These are phyloP conservation scores for Bimastos eiseni DNA, from an alignment of 2,888 invertebrate genomes.

Conservation along the genomic window DNA sequence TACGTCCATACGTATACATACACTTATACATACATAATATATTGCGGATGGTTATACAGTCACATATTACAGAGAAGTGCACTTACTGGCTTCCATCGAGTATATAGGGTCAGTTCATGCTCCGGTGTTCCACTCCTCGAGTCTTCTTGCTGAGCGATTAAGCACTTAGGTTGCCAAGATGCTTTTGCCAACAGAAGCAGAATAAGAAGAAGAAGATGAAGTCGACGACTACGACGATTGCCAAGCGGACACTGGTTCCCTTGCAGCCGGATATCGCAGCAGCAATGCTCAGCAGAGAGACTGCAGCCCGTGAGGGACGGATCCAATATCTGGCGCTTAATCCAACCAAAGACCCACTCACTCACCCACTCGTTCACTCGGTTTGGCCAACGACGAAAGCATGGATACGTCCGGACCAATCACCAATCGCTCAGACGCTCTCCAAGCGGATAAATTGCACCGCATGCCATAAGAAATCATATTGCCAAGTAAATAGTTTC, in stretches of 20 bases:
- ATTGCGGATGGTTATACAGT: too few relatives aligned
- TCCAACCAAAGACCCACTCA: background rate
- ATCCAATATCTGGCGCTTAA: background rate
- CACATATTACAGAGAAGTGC: background rate
- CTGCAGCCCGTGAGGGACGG: background rate
- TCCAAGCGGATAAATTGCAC: background rate
- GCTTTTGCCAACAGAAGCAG: background rate
- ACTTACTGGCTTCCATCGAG: background rate
- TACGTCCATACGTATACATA: background rate
- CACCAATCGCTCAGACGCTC: background rate
- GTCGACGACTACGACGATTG: background rate
- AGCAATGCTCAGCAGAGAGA: background rate
- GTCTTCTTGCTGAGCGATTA: background rate
- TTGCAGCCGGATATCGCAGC: too few relatives aligned
- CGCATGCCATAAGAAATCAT: background rate
- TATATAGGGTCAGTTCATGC: background rate
- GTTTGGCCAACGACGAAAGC: background rate
- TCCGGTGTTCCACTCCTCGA: background rate
- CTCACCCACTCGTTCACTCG: background rate
- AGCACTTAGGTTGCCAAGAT: background rate
- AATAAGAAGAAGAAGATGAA: too few relatives aligned
- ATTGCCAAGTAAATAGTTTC: too few relatives aligned
- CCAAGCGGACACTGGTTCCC: too few relatives aligned
- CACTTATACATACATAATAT: background rate
- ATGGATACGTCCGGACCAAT: background rate